These are phyloP conservation scores for Temnothorax curvispinosus DNA, from an alignment of 1,140 invertebrate species.

Conservation along the genomic window DNA sequence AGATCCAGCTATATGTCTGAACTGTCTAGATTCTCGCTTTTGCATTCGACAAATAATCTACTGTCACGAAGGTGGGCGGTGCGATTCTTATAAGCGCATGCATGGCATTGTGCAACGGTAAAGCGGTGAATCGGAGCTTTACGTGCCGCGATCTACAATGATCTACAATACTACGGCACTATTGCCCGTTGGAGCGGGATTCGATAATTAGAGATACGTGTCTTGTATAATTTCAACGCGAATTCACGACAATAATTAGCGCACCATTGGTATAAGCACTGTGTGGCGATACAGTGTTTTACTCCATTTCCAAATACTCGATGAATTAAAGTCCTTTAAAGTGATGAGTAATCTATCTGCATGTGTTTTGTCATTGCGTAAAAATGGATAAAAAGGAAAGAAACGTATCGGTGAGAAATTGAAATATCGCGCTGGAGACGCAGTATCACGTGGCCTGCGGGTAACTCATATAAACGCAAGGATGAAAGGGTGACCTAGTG, in stretches of 20 bases:
- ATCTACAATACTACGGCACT: too few species aligned
- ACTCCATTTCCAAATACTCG: background rate
- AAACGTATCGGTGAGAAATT: background rate
- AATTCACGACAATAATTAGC: background rate
- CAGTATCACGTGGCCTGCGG: conserved; percentile 36
- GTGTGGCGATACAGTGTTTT: background rate
- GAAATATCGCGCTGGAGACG: conserved; percentile 33
- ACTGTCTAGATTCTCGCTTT: conserved; percentile 53
- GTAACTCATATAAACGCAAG: background rate
- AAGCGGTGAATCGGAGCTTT: conserved; percentile 40
- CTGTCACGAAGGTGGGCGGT: conserved; percentile 64
- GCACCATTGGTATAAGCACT: background rate
- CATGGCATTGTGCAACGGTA: conserved; percentile 24
- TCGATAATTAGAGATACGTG: background rate
- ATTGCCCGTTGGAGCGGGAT: background rate
- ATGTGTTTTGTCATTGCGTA: background rate
- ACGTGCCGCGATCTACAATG: conserved; percentile 29
- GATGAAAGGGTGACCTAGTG: conserved; percentile 64
- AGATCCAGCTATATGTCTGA: background rate
- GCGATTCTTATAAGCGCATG: conserved; percentile 34
- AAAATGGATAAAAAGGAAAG: background rate
- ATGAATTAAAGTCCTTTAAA: background rate
- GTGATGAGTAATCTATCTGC: background rate
- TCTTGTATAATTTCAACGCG: background rate
- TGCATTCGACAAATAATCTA: conserved; percentile 65